These are phyloP conservation scores for Hoplias malabaricus DNA, from an alignment of 2,113 vertebrate genomes.

Conservation along the genomic window DNA sequence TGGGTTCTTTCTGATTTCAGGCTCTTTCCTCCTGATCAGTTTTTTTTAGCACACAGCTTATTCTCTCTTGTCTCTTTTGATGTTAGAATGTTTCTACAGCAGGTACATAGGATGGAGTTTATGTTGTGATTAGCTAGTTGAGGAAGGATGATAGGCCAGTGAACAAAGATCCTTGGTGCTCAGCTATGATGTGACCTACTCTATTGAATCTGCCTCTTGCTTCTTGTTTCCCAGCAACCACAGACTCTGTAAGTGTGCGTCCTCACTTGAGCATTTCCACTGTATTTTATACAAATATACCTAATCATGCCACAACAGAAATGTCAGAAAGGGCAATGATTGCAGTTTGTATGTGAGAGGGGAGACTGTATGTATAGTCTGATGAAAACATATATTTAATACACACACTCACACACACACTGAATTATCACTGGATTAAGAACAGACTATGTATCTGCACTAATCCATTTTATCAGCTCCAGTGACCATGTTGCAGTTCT, in stretches of 20 bases:
- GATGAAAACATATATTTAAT: no score
- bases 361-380: background rate
- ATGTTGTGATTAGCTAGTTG: background rate
- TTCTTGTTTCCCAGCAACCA: constrained; percentile 37
- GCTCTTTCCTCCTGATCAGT: background rate
- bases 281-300: constrained; percentile 12
- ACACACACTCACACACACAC: no score
- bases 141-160: constrained; percentile 5
- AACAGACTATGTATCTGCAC: no score
- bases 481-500: no score
- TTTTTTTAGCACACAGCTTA: constrained; percentile 4
- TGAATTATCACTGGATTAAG: no score
- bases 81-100: background rate
- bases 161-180: background rate
- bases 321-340: background rate
- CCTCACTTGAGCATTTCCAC: constrained; percentile 1
- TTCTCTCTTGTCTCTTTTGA: background rate
- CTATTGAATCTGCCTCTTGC: constrained; percentile 20
- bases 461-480: no score
- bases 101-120: background rate
- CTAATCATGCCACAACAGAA: background rate
- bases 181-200: constrained; percentile 17
- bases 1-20: background rate
- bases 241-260: background rate
- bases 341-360: background rate